Conservation (phyloP, 1,140 invertebrate genomes). For the Neuroterus valhalla region DNA sequence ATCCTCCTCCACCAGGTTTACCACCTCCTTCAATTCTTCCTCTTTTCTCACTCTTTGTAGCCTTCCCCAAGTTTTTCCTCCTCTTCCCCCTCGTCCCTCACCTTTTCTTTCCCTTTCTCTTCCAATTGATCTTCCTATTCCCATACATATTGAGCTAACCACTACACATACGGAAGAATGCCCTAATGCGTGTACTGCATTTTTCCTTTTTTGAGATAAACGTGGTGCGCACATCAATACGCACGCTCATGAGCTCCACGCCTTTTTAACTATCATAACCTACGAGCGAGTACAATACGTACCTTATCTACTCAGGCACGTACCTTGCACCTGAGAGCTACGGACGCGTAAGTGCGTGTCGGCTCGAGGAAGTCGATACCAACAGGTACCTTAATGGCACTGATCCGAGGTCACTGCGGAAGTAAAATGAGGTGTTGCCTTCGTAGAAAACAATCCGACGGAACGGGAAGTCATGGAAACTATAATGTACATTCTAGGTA, state of each 20-base stretch:
- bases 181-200: constrained; percentile 3
- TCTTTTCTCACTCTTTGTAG: constrained; percentile 22
- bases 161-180: background rate
- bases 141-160: background rate
- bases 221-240: background rate
- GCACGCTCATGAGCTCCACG: too few species aligned
- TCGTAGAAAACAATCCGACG: constrained; percentile 28
- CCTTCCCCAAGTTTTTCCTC: background rate
- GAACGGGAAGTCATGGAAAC: constrained; percentile 47
- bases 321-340: constrained; percentile 9
- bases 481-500: background rate
- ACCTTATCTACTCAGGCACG: constrained; percentile 5
- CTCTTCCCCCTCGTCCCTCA: background rate
- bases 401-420: constrained; percentile 34
- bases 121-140: constrained; percentile 37
- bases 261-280: too few species aligned
- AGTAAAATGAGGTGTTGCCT: constrained; percentile 33
- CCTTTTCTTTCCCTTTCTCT: constrained; percentile 33
- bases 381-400: constrained; percentile 2
- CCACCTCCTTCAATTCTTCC: constrained; percentile 30
- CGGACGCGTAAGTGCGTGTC: background rate
- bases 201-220: background rate
- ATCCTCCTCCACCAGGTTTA: background rate
- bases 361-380: background rate
- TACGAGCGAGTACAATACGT: background rate